Conservation (phyloP, 2,888 invertebrate species). For the Volucella bombylans region DNA sequence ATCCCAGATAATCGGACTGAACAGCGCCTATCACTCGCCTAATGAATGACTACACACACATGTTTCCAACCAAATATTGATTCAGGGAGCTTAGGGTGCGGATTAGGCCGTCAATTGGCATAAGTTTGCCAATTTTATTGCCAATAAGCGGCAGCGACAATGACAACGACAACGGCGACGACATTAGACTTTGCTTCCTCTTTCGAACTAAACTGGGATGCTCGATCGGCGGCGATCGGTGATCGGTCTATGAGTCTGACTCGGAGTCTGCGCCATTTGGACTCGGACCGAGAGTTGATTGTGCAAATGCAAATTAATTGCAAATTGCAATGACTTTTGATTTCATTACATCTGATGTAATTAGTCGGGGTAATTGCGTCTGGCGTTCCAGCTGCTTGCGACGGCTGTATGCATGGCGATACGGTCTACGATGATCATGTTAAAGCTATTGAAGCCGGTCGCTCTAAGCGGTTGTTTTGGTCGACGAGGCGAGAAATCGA, state of each 20-base stretch:
- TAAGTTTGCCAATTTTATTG: slow-evolving; percentile 43
- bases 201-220: slow-evolving; percentile 34
- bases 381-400: slow-evolving; percentile 55
- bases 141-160: slow-evolving; percentile 23
- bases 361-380: slow-evolving; percentile 71
- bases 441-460: no score
- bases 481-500: slow-evolving; percentile 16
- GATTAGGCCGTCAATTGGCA: slow-evolving; percentile 18
- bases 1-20: slow-evolving; percentile 35
- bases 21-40: slow-evolving; percentile 28
- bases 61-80: not conserved
- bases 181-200: slow-evolving; percentile 54
- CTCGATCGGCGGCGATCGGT: not conserved
- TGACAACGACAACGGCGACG: no score
- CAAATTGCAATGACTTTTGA: slow-evolving; percentile 72
- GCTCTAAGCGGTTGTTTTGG: slow-evolving; percentile 5
- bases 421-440: not conserved
- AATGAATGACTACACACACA: slow-evolving; percentile 26
- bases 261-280: slow-evolving; percentile 22
- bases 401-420: slow-evolving; percentile 8
- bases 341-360: slow-evolving; percentile 73
- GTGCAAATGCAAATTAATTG: slow-evolving; percentile 73
- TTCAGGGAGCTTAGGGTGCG: slow-evolving; percentile 5
- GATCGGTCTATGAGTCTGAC: slow-evolving; percentile 3
- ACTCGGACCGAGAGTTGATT: slow-evolving; percentile 33